Conservation (phyloP, 2,113 vertebrate species). For the Neodontobutis hainanensis region DNA sequence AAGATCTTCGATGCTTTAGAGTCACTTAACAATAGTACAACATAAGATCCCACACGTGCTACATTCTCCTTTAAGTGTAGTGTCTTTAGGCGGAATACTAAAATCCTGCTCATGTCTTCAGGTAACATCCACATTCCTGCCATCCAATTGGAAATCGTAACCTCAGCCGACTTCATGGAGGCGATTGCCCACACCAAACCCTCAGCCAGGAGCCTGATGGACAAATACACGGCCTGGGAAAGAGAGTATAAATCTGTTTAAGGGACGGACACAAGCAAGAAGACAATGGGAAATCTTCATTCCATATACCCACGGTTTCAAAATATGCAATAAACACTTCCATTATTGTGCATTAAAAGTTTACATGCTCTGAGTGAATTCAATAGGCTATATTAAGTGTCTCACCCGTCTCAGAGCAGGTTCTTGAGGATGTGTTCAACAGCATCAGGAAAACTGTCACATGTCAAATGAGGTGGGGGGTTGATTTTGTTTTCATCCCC, state of each 20-base stretch:
- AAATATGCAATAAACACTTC: neutral
- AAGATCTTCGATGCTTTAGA: constrained; percentile 92
- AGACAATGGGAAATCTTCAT: too few species aligned
- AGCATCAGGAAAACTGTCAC: constrained; percentile 86
- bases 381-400: fast-evolving
- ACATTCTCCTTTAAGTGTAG: neutral
- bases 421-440: constrained; percentile 87
- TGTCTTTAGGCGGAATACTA: neutral
- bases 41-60: neutral
- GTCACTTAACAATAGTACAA: constrained; percentile 83
- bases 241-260: constrained; percentile 90
- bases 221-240: constrained; percentile 89
- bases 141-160: constrained; percentile 86
- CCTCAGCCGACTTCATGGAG: constrained; percentile 87
- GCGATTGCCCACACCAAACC: constrained; percentile 90
- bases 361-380: neutral
- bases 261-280: constrained; percentile 1
- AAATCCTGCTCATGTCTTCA: constrained; percentile 15
- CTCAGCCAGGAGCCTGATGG: constrained; percentile 85
- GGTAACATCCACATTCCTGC: constrained; percentile 67
- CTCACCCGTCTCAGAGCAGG: constrained; percentile 30
- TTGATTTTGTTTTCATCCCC: constrained; percentile 87
- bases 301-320: neutral
- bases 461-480: constrained; percentile 85
- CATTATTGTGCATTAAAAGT: too few species aligned